Conservation (phyloP, 2,113 vertebrate species). For the Neomonachus schauinslandi region DNA sequence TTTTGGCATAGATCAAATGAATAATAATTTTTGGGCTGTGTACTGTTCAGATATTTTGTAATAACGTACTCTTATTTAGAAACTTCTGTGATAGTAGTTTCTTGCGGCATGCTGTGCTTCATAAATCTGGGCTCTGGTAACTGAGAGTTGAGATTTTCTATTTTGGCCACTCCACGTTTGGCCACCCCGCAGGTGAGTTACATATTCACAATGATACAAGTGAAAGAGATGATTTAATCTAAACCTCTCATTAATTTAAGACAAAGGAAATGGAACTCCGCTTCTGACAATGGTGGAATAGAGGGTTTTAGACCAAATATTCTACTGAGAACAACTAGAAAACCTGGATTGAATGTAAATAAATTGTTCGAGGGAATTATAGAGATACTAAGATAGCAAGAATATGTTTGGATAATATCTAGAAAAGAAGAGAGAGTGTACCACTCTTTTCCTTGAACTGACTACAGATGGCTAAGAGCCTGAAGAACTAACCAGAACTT, state of each 20-base stretch:
- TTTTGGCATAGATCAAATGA: not conserved
- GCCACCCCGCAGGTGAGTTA: not conserved
- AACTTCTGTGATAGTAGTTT: not conserved
- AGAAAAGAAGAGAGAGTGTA: not conserved
- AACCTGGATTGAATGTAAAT: not conserved
- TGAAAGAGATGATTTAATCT: not conserved
- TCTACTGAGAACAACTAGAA: not conserved
- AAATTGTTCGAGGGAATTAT: not conserved
- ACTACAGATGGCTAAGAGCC: not conserved
- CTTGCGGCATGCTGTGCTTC: not conserved
- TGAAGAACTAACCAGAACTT: not conserved
- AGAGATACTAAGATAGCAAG: not conserved
- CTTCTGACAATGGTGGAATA: not conserved
- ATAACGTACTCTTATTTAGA: not conserved
- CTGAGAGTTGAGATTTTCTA: not conserved
- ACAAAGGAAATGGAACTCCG: not conserved
- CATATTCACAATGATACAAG: not conserved
- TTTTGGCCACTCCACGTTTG: not conserved
- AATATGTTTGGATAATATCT: not conserved
- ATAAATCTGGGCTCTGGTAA: not conserved
- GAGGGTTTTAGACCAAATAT: not conserved
- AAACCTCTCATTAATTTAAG: not conserved
- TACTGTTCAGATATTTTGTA: not conserved
- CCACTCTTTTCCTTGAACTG: not conserved
- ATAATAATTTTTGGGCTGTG: not conserved